Base-by-base conservation (phyloP, 2,888 invertebrate genomes). In the Diloba caeruleocephala region DNA sequence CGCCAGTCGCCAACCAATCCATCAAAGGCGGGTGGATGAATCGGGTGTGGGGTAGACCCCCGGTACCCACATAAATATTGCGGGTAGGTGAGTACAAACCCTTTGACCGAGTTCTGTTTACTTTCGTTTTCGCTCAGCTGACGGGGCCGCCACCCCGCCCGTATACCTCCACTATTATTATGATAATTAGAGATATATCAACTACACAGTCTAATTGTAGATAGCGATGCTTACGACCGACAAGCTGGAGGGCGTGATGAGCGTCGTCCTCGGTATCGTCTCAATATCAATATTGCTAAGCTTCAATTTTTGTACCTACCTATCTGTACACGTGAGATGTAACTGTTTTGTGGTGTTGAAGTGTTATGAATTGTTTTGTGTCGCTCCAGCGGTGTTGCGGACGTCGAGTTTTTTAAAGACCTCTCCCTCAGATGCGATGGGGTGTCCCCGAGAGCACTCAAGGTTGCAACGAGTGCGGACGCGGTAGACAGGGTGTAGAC, bases 101-200 rank as follows among this genome's bases (percentile, higher is more conserved):
- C 93, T 93, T 93, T 93, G 93, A 93, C 93, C 94, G 93, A 93
- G 92, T 94, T 93, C 93, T 93, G 93, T 93, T 93, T 93, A 93
- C 94, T 93, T 94, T 93, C 94, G 89, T 92, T 93, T 93, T 93
- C 94, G 88, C 92, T 92, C 93, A 93, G 93, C 93, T 93, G 93
- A 91, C 92, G 92, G 85, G 89, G 86, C 83, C 83, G 81, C 88
- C 88, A 82, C 87, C 90, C 87, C 83, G 71, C 81, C 82, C 83
- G 80, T 82, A 79, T 77, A 82, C 84, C 82, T 85, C 80, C 82
- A 89, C 90, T 90, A 90, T 90, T 92, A 92, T 92, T 91, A 90
- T 89, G 89, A 89, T 92, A 92, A 93, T 92, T 92, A 92, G 87
- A 88, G 83, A 85, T 83, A 83, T 85, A 89, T 90, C 87, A 88